phyloP scores from a whole-genome alignment of 2,888 invertebrate species.

The Macrophya alboannulata region DNA sequence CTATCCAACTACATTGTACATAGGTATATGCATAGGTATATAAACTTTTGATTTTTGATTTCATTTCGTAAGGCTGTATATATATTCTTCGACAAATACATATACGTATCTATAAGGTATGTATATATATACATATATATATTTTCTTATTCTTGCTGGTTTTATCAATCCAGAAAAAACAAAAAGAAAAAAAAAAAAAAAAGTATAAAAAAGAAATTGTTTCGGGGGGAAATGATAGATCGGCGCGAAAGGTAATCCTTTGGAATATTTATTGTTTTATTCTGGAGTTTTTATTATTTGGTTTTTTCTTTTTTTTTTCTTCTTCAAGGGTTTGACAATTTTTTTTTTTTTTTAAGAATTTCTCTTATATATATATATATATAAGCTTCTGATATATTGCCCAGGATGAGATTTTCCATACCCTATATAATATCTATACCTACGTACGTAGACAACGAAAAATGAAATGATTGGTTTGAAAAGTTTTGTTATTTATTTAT shows the following conservation, averaged over 20 bases:
- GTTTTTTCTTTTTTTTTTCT: neutral
- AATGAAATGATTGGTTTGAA: neutral
- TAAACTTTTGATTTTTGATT: neutral
- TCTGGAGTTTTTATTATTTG: neutral
- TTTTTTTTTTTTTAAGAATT: neutral
- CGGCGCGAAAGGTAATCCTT: neutral
- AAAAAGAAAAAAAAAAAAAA: neutral
- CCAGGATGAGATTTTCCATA: neutral
- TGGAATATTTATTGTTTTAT: constrained; percentile 11
- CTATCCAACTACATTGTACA: neutral
- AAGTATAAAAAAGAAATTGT: neutral
- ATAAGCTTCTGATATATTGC: neutral
- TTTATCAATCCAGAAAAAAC: neutral
- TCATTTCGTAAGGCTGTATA: neutral
- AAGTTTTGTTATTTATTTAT: neutral
- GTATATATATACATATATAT: neutral
- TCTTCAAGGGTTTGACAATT: neutral
- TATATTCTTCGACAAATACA: neutral
- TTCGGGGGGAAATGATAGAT: neutral
- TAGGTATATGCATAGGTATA: too few relatives aligned
- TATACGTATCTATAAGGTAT: too few relatives aligned
- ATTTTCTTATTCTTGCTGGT: neutral
- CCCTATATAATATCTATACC: neutral
- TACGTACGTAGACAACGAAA: neutral
- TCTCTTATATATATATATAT: neutral